phyloP scores from a whole-genome alignment of 2,888 invertebrate species.

The Villa cingulata region DNA sequence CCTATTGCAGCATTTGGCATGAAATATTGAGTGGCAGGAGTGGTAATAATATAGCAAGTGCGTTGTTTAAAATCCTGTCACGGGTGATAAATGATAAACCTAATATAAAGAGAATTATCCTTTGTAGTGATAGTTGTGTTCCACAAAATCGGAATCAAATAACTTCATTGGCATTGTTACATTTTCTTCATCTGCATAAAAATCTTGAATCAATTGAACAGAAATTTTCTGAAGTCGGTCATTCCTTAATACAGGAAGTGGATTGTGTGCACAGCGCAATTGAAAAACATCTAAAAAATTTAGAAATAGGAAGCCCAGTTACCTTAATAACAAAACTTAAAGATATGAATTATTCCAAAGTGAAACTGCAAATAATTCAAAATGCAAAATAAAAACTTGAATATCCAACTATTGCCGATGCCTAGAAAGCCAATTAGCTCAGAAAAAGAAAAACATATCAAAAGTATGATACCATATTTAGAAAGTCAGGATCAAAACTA shows the following conservation, averaged over 20 bases:
- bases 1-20: neutral
- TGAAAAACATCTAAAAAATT: neutral
- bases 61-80: neutral
- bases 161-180: neutral
- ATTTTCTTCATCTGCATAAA: neutral
- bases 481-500: too few relatives aligned
- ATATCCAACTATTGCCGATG: too few relatives aligned
- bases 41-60: neutral
- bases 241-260: neutral
- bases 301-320: neutral
- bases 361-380: too few relatives aligned
- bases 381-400: too few relatives aligned
- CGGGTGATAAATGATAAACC: neutral
- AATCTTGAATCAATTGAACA: neutral
- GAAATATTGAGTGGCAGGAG: neutral
- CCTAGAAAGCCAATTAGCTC: too few relatives aligned
- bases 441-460: too few relatives aligned
- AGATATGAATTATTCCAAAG: too few relatives aligned
- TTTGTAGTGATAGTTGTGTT: neutral
- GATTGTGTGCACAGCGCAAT: too few relatives aligned
- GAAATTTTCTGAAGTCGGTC: neutral
- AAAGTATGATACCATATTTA: too few relatives aligned
- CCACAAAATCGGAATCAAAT: conserved; percentile 1
- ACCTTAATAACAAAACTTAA: too few relatives aligned
- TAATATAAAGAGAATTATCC: neutral